Conservation (phyloP, 2,888 invertebrate genomes). For the Dinocampus coccinellae region DNA sequence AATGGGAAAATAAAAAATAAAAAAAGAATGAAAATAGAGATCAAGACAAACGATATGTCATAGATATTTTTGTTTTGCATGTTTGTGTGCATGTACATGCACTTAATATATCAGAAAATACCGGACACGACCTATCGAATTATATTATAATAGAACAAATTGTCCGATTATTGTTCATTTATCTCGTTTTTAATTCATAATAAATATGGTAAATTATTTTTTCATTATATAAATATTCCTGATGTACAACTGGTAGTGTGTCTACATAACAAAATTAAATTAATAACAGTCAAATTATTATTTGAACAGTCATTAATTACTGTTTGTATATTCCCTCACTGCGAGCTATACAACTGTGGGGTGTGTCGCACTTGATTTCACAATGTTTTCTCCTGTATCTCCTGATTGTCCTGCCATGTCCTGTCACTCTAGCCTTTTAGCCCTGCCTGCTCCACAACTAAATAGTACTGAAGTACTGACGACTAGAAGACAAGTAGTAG, state of each 20-base stretch:
- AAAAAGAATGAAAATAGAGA: too few species aligned
- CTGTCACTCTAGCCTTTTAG: constrained; percentile 65
- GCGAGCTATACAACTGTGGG: constrained; percentile 55
- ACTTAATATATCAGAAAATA: constrained; percentile 5
- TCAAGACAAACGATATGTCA: neutral
- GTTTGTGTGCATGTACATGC: neutral
- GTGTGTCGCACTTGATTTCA: constrained; percentile 46
- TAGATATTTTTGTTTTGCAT: neutral
- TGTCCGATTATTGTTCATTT: constrained; percentile 53
- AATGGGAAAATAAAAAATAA: too few species aligned
- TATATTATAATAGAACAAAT: constrained; percentile 38
- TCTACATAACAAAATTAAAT: constrained; percentile 40
- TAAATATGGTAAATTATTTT: neutral
- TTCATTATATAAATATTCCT: constrained; percentile 7
- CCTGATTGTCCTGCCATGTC: constrained; percentile 52
- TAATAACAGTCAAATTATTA: constrained; percentile 30
- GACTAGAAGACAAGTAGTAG: constrained; percentile 69
- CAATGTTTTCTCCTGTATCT: constrained; percentile 49
- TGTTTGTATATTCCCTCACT: constrained; percentile 57
- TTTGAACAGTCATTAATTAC: constrained; percentile 44
- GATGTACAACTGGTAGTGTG: constrained; percentile 36
- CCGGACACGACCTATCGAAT: constrained; percentile 31
- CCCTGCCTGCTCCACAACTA: constrained; percentile 69
- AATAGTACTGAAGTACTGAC: constrained; percentile 68
- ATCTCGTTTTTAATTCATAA: constrained; percentile 15